Evolutionary conservation across 1,140 invertebrate genomes (phyloP), one percentile per base, ranked within the genome.

Genomic region (Anoplolepis gracilipes): DNA sequence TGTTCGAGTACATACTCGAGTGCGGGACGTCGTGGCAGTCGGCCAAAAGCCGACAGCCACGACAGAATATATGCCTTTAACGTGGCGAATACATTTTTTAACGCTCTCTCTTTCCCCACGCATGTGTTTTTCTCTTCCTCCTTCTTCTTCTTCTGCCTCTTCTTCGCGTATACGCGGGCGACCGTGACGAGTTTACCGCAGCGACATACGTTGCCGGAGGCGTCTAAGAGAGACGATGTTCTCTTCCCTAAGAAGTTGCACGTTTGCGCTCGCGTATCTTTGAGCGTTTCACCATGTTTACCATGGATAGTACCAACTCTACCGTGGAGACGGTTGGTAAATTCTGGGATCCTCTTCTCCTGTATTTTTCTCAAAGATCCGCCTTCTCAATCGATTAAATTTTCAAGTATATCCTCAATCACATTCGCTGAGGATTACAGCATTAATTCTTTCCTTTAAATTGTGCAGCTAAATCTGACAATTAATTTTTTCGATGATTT

Each of bases 61-160:
- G 25, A 64, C 25, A 39, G 61, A 67, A 62, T 49, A 19, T 19
- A 19, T 72, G 46, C 25, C 65, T 75, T 25, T 49, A 84, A 76
- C 69, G 25, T 25, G 75, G 53, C 46, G 61, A 59, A 84, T 65
- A 85, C 84, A 88, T 84, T 86, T 86, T 86, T 86, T 57, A 82
- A 78, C 42, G 42, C 49, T 57, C 39, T 19, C 16, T 33, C 42
- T 11, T 39, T 25, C 33, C 33, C 30, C 78, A 7, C 6, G n/a
- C 6, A 30, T n/a, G 19, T 49, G 46, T 49, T 49, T 69, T 39
- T 28, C n/a, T 65, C 22, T 22, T 28, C 57, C 55, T 61, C 30
- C 39, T 28, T 22, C 39, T 61, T 33, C 30, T 42, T 59, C 64
- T 76, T 53, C 8, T 62, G 30, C 22, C 16, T 77, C 36, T 55